Percentiles rank a stretch among this genome's conserved stretches.
These are phyloP conservation scores for Hydrolagus colliei DNA, from an alignment of 2,797 vertebrate genomes.

Conservation along the genomic window DNA sequence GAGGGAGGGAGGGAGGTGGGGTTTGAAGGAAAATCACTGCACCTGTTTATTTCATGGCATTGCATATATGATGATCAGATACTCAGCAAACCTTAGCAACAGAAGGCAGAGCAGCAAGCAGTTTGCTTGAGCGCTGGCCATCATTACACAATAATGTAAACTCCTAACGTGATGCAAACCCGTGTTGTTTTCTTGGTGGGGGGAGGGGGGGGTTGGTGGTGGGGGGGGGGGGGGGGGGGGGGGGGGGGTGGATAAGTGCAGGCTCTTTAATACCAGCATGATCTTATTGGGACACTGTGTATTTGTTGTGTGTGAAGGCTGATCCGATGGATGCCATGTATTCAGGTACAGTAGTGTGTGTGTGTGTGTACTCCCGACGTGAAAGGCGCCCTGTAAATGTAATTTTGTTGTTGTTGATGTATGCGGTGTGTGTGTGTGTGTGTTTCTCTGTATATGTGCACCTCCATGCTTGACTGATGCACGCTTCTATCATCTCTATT, in stretches of 20 bases:
- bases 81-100: constrained; percentile 31
- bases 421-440: neutral
- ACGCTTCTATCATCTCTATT: neutral
- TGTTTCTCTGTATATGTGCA: neutral
- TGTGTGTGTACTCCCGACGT: neutral
- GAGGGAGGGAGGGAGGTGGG: too few species aligned
- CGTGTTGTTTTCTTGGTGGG: neutral
- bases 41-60: constrained; percentile 46
- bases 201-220: neutral
- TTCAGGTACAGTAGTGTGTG: neutral
- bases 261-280: neutral
- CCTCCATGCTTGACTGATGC: neutral
- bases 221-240: too few species aligned
- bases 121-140: neutral
- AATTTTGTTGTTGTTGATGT: too few species aligned
- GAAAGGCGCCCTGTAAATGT: too few species aligned
- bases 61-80: constrained; percentile 44
- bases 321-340: neutral
- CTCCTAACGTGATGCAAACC: neutral
- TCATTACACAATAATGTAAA: neutral
- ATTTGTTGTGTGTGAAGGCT: neutral
- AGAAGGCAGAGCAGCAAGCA: neutral
- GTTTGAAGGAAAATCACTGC: constrained; percentile 42
- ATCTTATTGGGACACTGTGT: neutral
- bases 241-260: neutral